Evolutionary conservation across 2,113 vertebrate species (phyloP), one percentile per base, ranked within the genome.

Genomic region (Stigmatopora nigra): DNA sequence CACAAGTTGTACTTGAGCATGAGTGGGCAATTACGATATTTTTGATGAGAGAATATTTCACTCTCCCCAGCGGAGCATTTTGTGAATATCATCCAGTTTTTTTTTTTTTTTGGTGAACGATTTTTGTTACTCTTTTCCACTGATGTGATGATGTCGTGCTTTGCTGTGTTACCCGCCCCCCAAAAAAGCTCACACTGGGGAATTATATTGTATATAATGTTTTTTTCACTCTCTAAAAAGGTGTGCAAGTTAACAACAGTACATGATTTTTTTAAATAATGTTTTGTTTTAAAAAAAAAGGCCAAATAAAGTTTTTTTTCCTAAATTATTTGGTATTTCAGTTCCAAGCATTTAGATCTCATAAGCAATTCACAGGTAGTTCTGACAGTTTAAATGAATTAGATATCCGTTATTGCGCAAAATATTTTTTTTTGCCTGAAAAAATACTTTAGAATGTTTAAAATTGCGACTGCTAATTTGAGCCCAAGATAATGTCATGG

Each of bases 271-370:
- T 71, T 69, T 53, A 38, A 79, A 65, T 76, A 63, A 55, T 17
- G 25, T 81, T 83, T 83, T 31, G 25, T 87, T 75, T 63, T 68
- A 86, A 82, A 64, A 82, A 64, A 84, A 84, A 85, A 85, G 38
- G 81, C 78, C 82, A 89, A 89, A 88, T 87, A 87, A 89, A 88
- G 84, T 56, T 64, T 78, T 78, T 69, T 61, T 65, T 78, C 79
- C 59, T 19, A 19, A 19, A n/a, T 17, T 38, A 0, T 55, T 10
- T 68, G 25, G 1, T 44, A 61, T 65, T 10, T 31, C 15, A 15
- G 6, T 48, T 7, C 7, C 46, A 56, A 47, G 52, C 49, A 25
- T 36, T 58, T 17, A 31, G 25, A 31, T 31, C 25, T 2, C 25
- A 31, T 31, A 1, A 31, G 25, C n/a, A n/a, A n/a, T n/a, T n/a